Conservation (phyloP, 2,113 vertebrate genomes). For the Eubucco bourcierii region DNA sequence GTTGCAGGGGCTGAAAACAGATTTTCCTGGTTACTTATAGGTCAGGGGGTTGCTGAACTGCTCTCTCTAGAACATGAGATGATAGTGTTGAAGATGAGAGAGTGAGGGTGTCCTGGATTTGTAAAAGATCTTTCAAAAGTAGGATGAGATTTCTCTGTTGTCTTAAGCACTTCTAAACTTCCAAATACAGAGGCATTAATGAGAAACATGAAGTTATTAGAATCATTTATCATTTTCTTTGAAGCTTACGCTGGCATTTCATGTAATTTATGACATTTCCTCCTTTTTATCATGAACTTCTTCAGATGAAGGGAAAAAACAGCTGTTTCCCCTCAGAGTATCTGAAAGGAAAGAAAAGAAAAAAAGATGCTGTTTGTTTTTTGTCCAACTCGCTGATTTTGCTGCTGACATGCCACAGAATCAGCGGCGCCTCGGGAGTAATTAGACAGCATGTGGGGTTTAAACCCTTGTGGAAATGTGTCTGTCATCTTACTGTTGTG, state of each 20-base stretch:
- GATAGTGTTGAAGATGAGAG: background rate
- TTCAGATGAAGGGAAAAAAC: constrained; percentile 75
- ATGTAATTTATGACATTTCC: constrained; percentile 79
- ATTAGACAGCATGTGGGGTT: constrained; percentile 56
- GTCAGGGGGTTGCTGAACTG: constrained; percentile 25
- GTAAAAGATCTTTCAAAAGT: constrained; percentile 49
- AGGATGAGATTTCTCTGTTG: constrained; percentile 63
- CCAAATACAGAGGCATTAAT: constrained; percentile 75
- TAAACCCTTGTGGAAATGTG: constrained; percentile 55
- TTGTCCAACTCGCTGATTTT: constrained; percentile 60
- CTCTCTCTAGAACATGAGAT: background rate
- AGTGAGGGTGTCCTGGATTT: constrained; percentile 15
- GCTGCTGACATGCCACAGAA: constrained; percentile 68
- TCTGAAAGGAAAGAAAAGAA: constrained; percentile 63
- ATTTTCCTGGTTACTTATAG: background rate
- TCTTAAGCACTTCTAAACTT: constrained; percentile 71
- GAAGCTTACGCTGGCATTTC: constrained; percentile 79
- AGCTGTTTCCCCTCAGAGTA: constrained; percentile 74
- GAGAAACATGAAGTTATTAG: constrained; percentile 82
- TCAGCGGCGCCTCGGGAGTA: constrained; percentile 55
- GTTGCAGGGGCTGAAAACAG: background rate
- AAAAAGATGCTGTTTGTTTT: constrained; percentile 71
- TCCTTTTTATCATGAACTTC: constrained; percentile 76
- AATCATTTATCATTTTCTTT: constrained; percentile 81
- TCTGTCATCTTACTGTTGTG: constrained; percentile 62